Base-by-base conservation (phyloP, 2,113 vertebrate genomes). In the Solea solea region DNA sequence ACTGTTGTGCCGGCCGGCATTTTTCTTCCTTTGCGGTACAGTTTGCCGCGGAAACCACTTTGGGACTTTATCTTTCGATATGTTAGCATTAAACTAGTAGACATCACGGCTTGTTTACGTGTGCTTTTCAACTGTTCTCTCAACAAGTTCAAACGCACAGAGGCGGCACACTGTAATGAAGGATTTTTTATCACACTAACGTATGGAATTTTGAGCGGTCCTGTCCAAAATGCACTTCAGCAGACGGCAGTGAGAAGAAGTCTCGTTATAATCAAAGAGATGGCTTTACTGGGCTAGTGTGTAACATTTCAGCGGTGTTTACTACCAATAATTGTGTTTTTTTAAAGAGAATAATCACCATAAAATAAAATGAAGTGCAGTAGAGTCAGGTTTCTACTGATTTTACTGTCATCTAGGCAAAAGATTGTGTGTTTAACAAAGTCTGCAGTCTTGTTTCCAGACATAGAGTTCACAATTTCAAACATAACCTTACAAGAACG, bases 101-200 rank as follows among this genome's bases (percentile, higher is more conserved):
- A 55, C 42, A 34, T 71, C 40, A 12, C 42, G 2, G 14, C 15
- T 57, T 50, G 71, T 71, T 81, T 67, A 63, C 84, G 40, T 74
- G 48, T 74, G 78, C 70, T 78, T 80, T n/a, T n/a, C n/a, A 82
- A 78, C 78, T 63, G 74, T 64, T 69, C 39, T 71, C 74, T 41
- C 63, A 71, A 40, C 64, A 71, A 63, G 25, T 77, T 86, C 81
- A 45, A 63, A 71, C 45, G 70, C 58, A 45, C 63, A 59, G 46
- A 58, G 28, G 41, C n/a, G 16, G 66, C 63, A 39, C 25, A n/a
- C n/a, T 69, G 15, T 70, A 78, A 74, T 76, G 78, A 73, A 77
- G 46, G 55, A 44, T 52, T 39, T 68, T 42, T 76, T 75, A 70
- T 45, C 34, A 54, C 16, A 71, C 53, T 59, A 41, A 50, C 75